These are phyloP conservation scores for Sceloporus tristichus DNA, from an alignment of 2,113 vertebrate species.

Conservation along the genomic window DNA sequence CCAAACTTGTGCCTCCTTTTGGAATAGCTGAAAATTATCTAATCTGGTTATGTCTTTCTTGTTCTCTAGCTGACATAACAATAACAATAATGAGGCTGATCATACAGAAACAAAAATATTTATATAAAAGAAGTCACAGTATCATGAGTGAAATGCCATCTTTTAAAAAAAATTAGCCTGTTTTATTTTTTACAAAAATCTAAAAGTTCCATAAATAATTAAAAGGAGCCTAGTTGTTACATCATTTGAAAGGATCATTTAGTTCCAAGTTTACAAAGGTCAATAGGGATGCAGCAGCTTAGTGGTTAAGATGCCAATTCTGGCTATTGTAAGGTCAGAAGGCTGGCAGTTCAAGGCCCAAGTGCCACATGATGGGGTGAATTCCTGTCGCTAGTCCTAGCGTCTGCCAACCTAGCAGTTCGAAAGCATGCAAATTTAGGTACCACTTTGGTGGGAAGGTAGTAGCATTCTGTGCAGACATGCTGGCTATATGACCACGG, in stretches of 20 bases:
- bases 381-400: too few species aligned
- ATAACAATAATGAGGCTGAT: not conserved
- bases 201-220: not conserved
- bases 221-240: not conserved
- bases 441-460: too few species aligned
- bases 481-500: too few species aligned
- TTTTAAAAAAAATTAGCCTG: not conserved
- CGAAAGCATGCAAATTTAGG: too few species aligned
- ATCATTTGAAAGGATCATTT: not conserved
- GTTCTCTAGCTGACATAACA: not conserved
- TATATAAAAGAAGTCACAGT: constrained; percentile 5
- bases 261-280: too few species aligned
- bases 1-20: constrained; percentile 31
- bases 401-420: too few species aligned
- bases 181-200: not conserved
- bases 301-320: too few species aligned
- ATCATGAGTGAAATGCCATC: not conserved
- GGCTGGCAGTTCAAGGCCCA: too few species aligned
- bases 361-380: too few species aligned
- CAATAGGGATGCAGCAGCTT: too few species aligned
- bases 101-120: constrained; percentile 13
- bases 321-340: too few species aligned
- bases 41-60: constrained; percentile 8
- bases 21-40: constrained; percentile 5
- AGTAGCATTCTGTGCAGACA: too few species aligned